A percentile compares a stretch with the other conserved stretches of the same genome.
These are phyloP conservation scores for Pachydiplax longipennis DNA, from an alignment of 2,888 invertebrate genomes.

Conservation along the genomic window DNA sequence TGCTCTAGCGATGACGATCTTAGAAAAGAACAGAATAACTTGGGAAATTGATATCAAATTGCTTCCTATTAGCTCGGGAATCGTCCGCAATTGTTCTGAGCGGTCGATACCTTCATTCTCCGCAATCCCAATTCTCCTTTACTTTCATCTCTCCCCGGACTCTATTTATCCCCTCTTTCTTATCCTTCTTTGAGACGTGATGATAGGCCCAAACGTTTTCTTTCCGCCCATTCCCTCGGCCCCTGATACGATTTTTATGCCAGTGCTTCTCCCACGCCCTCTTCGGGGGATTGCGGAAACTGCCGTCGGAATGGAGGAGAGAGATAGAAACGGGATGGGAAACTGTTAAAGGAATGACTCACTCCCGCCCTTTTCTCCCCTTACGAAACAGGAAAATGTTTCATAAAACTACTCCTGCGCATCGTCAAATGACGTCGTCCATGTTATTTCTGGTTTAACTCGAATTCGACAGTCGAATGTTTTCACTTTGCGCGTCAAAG, in stretches of 20 bases:
- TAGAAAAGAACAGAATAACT: too few species aligned
- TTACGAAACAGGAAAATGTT: background rate
- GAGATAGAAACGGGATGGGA: background rate
- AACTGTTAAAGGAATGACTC: background rate
- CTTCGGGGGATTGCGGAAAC: constrained; percentile 22
- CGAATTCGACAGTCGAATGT: background rate
- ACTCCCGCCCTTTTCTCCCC: background rate
- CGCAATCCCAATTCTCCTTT: background rate
- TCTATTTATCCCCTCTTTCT: background rate
- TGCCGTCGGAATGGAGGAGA: constrained; percentile 7
- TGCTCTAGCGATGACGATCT: too few species aligned
- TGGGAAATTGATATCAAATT: too few species aligned
- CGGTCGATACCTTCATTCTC: background rate
- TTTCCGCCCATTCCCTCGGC: background rate
- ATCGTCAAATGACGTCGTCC: background rate
- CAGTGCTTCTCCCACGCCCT: constrained; percentile 4
- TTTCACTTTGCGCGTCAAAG: background rate
- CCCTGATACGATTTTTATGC: constrained; percentile 37
- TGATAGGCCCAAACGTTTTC: constrained; percentile 7
- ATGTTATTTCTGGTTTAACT: background rate
- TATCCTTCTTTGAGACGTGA: constrained; percentile 1
- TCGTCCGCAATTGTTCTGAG: background rate
- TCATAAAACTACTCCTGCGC: background rate
- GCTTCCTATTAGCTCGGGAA: too few species aligned
- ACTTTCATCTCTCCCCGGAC: background rate